A percentile compares a stretch with the other conserved stretches of the same genome.
Conservation (phyloP, 2,797 vertebrate species). For the Spinus olivaceus region DNA sequence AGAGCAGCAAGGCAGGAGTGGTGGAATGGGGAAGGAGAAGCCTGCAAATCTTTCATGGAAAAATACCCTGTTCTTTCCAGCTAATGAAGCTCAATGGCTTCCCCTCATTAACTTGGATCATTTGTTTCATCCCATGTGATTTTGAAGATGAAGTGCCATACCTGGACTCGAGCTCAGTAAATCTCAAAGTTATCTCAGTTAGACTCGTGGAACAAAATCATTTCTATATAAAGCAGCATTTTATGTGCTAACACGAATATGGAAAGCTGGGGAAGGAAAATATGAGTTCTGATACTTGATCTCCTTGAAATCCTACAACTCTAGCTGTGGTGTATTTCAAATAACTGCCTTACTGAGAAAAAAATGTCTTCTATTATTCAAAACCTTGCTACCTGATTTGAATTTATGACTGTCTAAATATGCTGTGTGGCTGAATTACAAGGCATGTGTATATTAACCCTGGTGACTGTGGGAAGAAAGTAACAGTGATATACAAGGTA, state of each 20-base stretch:
- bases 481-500: background rate
- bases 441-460: background rate
- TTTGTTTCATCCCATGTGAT: background rate
- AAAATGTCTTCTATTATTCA: background rate
- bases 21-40: background rate
- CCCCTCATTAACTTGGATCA: background rate
- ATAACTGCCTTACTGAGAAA: background rate
- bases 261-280: slow-evolving; percentile 9
- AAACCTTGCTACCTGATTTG: background rate
- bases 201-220: background rate
- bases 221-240: background rate
- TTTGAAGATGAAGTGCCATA: background rate
- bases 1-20: background rate
- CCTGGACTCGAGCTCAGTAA: background rate
- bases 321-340: background rate
- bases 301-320: background rate
- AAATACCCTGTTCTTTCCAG: background rate
- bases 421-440: background rate
- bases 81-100: background rate
- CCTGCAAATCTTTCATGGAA: background rate
- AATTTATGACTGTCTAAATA: slow-evolving; percentile 15
- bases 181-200: background rate
- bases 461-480: slow-evolving; percentile 10
- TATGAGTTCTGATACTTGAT: background rate
- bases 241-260: background rate